Evolutionary conservation across 2,888 invertebrate species (phyloP).

Genomic region (Drosophila peninsularis): DNA sequence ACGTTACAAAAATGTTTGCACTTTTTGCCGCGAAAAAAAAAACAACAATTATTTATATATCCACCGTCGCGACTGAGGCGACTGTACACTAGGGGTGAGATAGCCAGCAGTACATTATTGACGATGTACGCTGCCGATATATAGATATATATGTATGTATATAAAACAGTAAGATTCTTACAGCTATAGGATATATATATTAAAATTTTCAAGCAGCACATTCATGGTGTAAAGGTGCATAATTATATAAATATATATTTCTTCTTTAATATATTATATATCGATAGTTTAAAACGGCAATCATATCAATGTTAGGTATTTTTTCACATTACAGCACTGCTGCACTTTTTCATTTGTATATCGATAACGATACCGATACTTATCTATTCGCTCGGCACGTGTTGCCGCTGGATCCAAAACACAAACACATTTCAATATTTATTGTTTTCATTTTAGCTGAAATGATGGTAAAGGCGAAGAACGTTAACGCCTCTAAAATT

Average conservation of each 20-base stretch:
- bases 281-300: not conserved
- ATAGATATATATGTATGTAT: not conserved
- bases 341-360: not conserved
- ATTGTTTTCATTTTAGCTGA: too few relatives aligned
- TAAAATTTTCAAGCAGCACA: too few relatives aligned
- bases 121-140: conserved; percentile 5
- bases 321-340: not conserved
- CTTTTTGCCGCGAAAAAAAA: conserved; percentile 54
- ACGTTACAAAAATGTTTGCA: not conserved
- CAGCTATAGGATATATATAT: too few relatives aligned
- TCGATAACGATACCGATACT: not conserved
- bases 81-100: conserved; percentile 36
- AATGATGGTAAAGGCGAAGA: too few relatives aligned
- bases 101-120: not conserved
- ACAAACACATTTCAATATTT: not conserved
- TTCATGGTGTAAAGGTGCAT: not conserved
- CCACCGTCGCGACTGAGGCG: conserved; percentile 20
- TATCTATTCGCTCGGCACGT: conserved; percentile 33
- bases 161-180: too few relatives aligned
- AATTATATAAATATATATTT: not conserved
- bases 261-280: not conserved
- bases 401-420: conserved; percentile 31
- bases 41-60: conserved; percentile 31
- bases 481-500: too few relatives aligned
- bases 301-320: not conserved